phyloP scores from a whole-genome alignment of 2,797 vertebrate species.

The Pipistrellus kuhlii region DNA sequence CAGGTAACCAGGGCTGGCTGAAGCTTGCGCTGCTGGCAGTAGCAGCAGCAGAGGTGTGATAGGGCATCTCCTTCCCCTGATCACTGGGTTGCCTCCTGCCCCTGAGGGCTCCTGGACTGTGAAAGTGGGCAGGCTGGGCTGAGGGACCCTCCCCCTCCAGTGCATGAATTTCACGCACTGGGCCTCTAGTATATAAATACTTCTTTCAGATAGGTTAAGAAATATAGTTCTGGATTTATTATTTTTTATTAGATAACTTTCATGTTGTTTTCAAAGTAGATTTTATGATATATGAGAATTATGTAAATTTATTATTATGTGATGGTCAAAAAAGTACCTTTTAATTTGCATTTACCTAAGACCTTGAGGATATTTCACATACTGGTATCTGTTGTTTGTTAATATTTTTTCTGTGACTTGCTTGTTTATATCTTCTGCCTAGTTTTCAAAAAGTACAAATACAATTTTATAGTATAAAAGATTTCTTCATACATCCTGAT shows the following conservation, averaged over 20 bases:
- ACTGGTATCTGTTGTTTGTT: neutral
- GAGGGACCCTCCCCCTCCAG: no score
- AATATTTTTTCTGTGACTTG: conserved; percentile 34
- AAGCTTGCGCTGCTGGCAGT: no score
- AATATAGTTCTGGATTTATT: conserved; percentile 27
- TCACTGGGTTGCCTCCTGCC: no score
- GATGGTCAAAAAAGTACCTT: neutral
- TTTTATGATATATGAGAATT: neutral
- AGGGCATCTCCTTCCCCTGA: no score
- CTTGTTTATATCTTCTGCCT: neutral
- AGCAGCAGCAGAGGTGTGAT: no score
- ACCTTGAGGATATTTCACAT: conserved; percentile 8
- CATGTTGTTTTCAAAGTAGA: conserved; percentile 18
- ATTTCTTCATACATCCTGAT: neutral
- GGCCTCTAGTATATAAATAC: neutral
- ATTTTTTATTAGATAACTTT: conserved; percentile 10
- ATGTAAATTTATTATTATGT: neutral
- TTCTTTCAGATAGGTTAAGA: conserved; percentile 40
- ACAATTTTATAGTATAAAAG: neutral
- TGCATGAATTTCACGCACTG: no score
- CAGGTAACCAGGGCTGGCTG: no score
- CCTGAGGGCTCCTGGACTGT: no score
- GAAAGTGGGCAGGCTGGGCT: no score
- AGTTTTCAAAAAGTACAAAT: conserved; percentile 20
- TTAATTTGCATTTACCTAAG: conserved; percentile 9